Evolutionary conservation across 2,797 vertebrate genomes (phyloP).

Genomic region (Crax fasciolata): DNA sequence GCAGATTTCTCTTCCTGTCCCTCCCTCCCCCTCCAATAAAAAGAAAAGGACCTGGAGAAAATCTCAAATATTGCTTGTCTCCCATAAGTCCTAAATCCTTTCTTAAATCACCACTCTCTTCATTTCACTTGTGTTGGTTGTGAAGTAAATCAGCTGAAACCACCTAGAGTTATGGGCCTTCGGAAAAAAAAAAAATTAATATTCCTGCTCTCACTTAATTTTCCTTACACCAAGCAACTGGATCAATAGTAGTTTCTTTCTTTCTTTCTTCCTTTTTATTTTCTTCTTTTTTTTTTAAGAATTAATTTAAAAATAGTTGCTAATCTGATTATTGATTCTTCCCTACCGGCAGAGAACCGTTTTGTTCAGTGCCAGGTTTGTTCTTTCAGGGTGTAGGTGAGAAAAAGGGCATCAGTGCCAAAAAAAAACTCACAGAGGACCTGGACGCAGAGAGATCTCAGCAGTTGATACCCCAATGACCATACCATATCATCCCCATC

Average conservation of each 20-base stretch:
- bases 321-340: constrained; percentile 46
- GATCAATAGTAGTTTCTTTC: not conserved
- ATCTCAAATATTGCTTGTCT: not conserved
- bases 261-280: not conserved
- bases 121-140: not conserved
- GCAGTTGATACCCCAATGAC: not conserved
- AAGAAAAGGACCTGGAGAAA: not conserved
- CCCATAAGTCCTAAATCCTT: accelerated
- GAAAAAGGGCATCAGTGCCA: not conserved
- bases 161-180: not conserved
- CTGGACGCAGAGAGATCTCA: not conserved
- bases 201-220: not conserved
- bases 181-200: not conserved
- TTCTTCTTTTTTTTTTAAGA: not conserved
- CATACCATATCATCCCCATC: not conserved
- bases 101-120: not conserved
- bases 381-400: not conserved
- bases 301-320: constrained; percentile 27
- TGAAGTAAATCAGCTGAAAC: not conserved
- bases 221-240: not conserved
- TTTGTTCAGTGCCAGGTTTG: not conserved
- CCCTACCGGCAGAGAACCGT: not conserved
- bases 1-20: not conserved
- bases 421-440: not conserved
- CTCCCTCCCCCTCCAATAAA: not conserved